A percentile compares a stretch with the other conserved stretches of the same genome.
phyloP scores from a whole-genome alignment of 92 coral and sea anemone genomes.

The Porites divaricata region DNA sequence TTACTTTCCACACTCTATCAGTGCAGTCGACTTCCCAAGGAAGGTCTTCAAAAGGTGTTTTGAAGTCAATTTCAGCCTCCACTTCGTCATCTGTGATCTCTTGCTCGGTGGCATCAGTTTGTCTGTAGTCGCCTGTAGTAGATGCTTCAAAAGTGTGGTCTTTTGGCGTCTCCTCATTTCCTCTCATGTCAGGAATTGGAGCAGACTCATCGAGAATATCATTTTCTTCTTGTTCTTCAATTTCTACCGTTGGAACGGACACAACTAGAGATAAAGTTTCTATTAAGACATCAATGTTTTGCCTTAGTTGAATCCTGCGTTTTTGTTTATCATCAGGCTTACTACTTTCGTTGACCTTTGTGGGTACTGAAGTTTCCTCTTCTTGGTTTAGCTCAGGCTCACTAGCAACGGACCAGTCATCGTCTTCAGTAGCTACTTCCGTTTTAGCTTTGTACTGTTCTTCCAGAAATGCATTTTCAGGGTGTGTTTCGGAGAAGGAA shows the following conservation, averaged over 20 bases:
- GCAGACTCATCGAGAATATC: not conserved
- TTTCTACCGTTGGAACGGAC: not conserved
- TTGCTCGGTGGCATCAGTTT: not conserved
- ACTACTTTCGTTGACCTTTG: not conserved
- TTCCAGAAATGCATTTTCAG: constrained; percentile 2
- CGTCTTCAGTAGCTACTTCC: not conserved
- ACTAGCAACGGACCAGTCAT: not conserved
- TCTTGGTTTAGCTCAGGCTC: not conserved
- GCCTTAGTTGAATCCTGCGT: not conserved
- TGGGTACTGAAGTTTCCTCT: not conserved
- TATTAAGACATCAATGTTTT: constrained; percentile 6
- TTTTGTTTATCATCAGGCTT: constrained; percentile 20
- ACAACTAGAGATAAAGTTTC: not conserved
- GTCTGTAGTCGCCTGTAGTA: constrained; percentile 3
- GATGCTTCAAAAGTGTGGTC: not conserved
- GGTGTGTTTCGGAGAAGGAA: not conserved
- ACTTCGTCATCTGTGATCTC: constrained; percentile 18
- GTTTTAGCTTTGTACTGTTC: not conserved
- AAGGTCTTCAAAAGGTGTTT: constrained; percentile 81
- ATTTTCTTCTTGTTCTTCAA: constrained; percentile 1
- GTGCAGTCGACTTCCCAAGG: constrained; percentile 98
- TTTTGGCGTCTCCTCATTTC: not conserved
- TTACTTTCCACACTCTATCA: constrained; percentile 82
- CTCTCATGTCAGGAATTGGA: not conserved
- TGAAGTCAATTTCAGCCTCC: constrained; percentile 41